Base-by-base conservation (phyloP, 1,140 invertebrate genomes). In the Aphidius ervi region DNA sequence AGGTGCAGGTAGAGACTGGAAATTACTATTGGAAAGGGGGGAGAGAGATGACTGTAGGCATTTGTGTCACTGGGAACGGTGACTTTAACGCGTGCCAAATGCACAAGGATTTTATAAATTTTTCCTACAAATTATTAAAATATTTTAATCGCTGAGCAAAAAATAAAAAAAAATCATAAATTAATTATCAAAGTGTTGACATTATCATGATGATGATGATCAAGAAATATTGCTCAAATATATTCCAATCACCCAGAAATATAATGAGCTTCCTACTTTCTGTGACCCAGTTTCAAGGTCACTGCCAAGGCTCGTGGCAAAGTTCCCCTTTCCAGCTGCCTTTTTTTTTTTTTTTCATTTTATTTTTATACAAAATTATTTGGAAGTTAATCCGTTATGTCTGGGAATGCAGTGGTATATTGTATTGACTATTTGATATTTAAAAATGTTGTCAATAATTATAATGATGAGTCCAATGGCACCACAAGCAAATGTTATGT, bases 31-130 rank as follows among this genome's bases (percentile, higher is more conserved):
- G 59, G 7, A 40, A 48, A 16, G n/a, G 9, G 7, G 20, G 43
- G 31, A 42, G n/a, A 40, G 53, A 40, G 49, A 56, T 41, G 60
- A 50, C 9, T 61, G 61, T 63, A 62, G 69, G 70, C 66, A 69
- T 72, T 72, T 55, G 67, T 70, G 68, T 72, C 70, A 70, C 70
- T 63, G 63, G 58, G 63, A 67, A 62, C 65, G 61, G 71, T 66
- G 70, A 75, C 67, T 74, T 75, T 65, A 74, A 75, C 65, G 70
- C 63, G 46, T 59, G 64, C 31, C 56, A 39, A 5, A 57, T 65
- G 59, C 59, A 58, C 55, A 67, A 45, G 54, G 23, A 31, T 31
- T 31, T 31, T 31, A 31, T 31, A 31, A 31, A 31, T 31, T 31
- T 31, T 31, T 9, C 41, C 40, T 50, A 42, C 42, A 37, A 40